Evolutionary conservation across 2,888 invertebrate species (phyloP).

Genomic region (Andrena bucephala): DNA sequence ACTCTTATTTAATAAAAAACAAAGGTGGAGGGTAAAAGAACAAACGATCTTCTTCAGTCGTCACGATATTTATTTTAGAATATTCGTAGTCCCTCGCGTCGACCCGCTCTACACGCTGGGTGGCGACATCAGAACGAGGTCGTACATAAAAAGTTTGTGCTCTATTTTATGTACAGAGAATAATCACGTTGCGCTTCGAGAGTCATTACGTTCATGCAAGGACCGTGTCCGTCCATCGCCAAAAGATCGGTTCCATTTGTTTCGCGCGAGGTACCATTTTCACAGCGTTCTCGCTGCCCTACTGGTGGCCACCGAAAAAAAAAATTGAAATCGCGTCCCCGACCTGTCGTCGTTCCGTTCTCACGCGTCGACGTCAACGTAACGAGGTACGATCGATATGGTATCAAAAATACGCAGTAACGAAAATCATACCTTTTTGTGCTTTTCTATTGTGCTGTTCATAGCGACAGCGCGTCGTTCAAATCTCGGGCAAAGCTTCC

Average conservation of each 20-base stretch:
- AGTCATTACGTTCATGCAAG: conserved; percentile 43
- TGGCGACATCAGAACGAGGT: conserved; percentile 45
- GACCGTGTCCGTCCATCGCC: conserved; percentile 24
- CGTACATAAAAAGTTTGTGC: conserved; percentile 64
- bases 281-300: background rate
- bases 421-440: conserved; percentile 52
- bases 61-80: conserved; percentile 66
- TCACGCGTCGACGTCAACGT: conserved; percentile 29
- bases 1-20: too few relatives aligned
- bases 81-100: conserved; percentile 54
- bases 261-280: conserved; percentile 40
- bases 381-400: conserved; percentile 42
- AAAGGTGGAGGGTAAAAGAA: background rate
- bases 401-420: conserved; percentile 60
- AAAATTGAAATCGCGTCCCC: conserved; percentile 9
- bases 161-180: conserved; percentile 61
- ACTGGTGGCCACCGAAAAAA: conserved; percentile 22
- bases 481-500: conserved; percentile 40
- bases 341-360: background rate
- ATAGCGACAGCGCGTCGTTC: conserved; percentile 17
- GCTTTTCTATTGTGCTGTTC: conserved; percentile 39
- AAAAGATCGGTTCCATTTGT: conserved; percentile 39
- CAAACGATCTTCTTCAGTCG: conserved; percentile 43
- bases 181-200: conserved; percentile 49
- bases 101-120: conserved; percentile 30